Conservation (phyloP, 2,113 vertebrate genomes). For the Varanus komodoensis region DNA sequence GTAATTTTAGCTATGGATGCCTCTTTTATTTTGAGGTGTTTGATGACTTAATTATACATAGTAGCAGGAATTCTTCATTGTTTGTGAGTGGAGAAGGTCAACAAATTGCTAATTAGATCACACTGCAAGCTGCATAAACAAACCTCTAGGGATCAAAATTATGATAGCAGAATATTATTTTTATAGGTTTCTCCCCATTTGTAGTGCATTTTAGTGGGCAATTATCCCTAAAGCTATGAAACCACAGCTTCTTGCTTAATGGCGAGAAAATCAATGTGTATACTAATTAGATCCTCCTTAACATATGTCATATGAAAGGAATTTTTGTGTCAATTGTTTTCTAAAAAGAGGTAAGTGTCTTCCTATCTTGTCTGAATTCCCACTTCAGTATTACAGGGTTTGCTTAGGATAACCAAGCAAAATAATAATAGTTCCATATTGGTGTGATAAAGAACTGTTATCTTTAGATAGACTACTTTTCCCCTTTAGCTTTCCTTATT, state of each 20-base stretch:
- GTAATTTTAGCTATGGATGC: background rate
- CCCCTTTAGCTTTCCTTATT: background rate
- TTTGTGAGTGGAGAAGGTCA: conserved; percentile 42
- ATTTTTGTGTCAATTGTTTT: conserved; percentile 35
- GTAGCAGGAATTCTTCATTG: conserved; percentile 31
- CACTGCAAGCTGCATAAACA: conserved; percentile 33
- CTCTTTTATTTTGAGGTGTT: conserved; percentile 42
- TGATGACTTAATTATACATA: conserved; percentile 43
- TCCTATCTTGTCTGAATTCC: conserved; percentile 21
- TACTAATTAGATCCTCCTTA: conserved; percentile 59
- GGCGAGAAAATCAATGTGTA: conserved; percentile 52
- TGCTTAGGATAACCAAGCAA: background rate
- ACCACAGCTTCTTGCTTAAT: conserved; percentile 59
- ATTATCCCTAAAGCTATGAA: conserved; percentile 68
- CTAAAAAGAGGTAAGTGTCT: conserved; percentile 27
- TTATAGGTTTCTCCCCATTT: conserved; percentile 42
- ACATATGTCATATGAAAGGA: conserved; percentile 41
- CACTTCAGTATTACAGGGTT: background rate
- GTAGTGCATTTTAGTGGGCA: conserved; percentile 58
- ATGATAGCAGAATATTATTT: conserved; percentile 53
- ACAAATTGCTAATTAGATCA: conserved; percentile 58
- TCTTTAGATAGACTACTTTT: background rate
- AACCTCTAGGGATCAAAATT: conserved; percentile 42
- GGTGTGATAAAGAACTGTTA: background rate
- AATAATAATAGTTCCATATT: background rate